phyloP scores from a whole-genome alignment of 2,113 vertebrate species.

The Pachypanchax playfairii region DNA sequence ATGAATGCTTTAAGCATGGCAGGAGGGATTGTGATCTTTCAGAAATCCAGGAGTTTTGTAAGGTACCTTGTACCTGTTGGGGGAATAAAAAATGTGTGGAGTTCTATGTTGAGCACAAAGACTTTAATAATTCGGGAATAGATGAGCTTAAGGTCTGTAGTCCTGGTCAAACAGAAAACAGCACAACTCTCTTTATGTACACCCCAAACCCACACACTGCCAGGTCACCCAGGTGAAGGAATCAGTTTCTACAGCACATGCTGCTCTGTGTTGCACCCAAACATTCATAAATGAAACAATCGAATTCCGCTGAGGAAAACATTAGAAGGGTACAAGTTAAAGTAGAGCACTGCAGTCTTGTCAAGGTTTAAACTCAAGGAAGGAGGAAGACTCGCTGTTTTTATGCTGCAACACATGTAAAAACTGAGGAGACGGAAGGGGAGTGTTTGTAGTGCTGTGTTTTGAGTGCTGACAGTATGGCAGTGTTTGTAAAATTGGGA shows the following conservation, averaged over 20 bases:
- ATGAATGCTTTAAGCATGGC: too few species aligned
- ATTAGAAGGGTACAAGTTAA: constrained; percentile 16
- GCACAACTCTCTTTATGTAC: neutral
- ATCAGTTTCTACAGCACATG: neutral
- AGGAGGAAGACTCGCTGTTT: constrained; percentile 34
- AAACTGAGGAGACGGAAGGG: constrained; percentile 14
- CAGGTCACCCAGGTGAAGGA: neutral
- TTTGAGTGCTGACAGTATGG: constrained; percentile 39
- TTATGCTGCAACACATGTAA: constrained; percentile 30
- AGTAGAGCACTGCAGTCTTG: constrained; percentile 36
- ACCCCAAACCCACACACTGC: neutral
- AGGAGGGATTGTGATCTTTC: neutral
- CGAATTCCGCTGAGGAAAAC: constrained; percentile 33
- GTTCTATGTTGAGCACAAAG: neutral
- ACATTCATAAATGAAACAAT: constrained; percentile 28
- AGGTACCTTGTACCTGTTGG: neutral
- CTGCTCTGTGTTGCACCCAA: neutral
- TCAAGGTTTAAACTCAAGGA: constrained; percentile 52
- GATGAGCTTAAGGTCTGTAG: neutral
- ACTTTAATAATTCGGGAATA: neutral
- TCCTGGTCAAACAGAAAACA: neutral
- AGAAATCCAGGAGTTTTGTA: neutral
- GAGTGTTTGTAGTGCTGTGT: constrained; percentile 21
- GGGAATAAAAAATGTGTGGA: neutral
- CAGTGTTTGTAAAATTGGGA: constrained; percentile 20